Conservation (phyloP, 2,113 vertebrate genomes). For the Xiphias gladius region DNA sequence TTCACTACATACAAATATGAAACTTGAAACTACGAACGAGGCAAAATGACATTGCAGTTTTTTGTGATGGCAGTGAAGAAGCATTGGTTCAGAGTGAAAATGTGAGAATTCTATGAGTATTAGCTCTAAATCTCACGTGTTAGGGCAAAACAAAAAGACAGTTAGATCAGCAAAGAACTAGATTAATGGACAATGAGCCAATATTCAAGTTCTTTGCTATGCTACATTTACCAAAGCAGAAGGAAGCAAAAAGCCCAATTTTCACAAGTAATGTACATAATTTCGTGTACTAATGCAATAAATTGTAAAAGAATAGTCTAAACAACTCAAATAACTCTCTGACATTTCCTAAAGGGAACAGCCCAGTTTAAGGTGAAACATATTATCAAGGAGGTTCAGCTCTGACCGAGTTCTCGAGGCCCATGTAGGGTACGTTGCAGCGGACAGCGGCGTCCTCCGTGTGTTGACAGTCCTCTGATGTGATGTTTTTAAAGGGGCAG, state of each 20-base stretch:
- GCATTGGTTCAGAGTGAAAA: conserved; percentile 4
- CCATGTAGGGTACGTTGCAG: conserved; percentile 94
- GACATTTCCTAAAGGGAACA: not conserved
- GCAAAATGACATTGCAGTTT: not conserved
- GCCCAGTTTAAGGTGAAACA: not conserved
- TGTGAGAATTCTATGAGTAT: conserved; percentile 23
- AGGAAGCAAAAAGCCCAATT: not conserved
- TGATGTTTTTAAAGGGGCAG: conserved; percentile 93
- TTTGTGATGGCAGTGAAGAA: conserved; percentile 42
- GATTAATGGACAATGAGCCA: not conserved
- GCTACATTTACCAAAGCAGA: not conserved
- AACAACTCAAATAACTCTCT: not conserved
- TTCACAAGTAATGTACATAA: not conserved
- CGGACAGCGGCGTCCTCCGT: conserved; percentile 88
- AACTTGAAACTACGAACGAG: not conserved
- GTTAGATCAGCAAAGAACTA: conserved; percentile 12
- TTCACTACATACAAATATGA: not conserved
- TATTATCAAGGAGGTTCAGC: not conserved
- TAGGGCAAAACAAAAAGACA: not conserved
- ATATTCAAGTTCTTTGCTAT: not conserved
- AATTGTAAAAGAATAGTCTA: not conserved
- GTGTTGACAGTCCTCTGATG: conserved; percentile 92
- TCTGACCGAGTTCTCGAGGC: conserved; percentile 92
- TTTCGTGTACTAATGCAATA: not conserved
- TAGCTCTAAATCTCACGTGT: conserved; percentile 35